Evolutionary conservation across 2,113 vertebrate species (phyloP).

Genomic region (Podarcis raffonei): DNA sequence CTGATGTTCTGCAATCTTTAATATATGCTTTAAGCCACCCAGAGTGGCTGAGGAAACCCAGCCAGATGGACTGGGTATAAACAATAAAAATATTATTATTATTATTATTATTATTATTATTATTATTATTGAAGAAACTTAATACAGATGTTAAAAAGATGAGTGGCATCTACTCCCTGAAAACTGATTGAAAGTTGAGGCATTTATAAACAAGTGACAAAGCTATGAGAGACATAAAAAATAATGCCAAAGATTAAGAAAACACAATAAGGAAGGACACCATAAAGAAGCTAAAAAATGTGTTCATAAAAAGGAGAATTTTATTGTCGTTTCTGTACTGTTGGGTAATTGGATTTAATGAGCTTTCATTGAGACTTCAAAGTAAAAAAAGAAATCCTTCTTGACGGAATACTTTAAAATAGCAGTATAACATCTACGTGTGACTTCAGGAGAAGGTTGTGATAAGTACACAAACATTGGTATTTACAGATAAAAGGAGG

Average conservation of each 20-base stretch:
- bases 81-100: too few species aligned
- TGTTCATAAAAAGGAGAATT: neutral
- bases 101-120: too few species aligned
- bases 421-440: neutral
- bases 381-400: neutral
- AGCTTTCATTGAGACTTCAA: neutral
- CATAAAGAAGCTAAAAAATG: neutral
- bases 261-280: neutral
- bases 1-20: too few species aligned
- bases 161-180: slow-evolving; percentile 40
- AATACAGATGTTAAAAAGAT: slow-evolving; percentile 42
- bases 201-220: slow-evolving; percentile 50
- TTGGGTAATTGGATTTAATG: neutral
- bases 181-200: slow-evolving; percentile 18
- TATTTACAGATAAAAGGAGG: neutral
- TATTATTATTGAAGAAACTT: neutral
- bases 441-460: neutral
- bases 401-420: neutral
- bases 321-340: neutral
- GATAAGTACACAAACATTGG: neutral
- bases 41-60: too few species aligned
- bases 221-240: slow-evolving; percentile 37
- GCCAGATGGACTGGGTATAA: too few species aligned
- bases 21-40: too few species aligned
- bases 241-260: neutral